These are phyloP conservation scores for Cherax destructor DNA, from an alignment of 1,140 invertebrate genomes.

Conservation along the genomic window DNA sequence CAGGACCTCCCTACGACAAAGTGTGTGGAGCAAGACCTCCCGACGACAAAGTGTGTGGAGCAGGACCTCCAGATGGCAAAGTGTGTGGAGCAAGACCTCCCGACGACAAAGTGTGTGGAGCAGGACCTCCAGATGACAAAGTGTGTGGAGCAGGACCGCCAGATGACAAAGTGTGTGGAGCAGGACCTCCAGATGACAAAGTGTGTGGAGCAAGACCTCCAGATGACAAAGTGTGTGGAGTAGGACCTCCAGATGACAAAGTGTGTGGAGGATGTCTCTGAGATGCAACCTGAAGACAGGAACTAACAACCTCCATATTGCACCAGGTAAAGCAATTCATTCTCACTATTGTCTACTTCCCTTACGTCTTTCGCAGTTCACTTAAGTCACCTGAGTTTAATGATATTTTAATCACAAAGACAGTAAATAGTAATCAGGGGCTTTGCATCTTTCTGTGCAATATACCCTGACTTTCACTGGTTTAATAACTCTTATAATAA, in stretches of 20 bases:
- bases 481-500: too few species aligned
- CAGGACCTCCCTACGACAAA: neutral
- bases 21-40: neutral
- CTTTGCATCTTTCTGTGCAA: too few species aligned
- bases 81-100: neutral
- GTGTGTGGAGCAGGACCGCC: neutral
- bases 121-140: neutral
- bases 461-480: too few species aligned
- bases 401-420: too few species aligned
- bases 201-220: neutral
- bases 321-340: too few species aligned
- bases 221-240: neutral
- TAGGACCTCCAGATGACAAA: neutral
- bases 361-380: too few species aligned
- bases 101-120: neutral
- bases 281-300: too few species aligned
- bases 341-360: too few species aligned
- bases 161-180: neutral
- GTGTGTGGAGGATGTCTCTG: neutral
- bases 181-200: neutral
- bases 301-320: too few species aligned
- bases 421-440: too few species aligned
- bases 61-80: neutral
- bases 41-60: neutral
- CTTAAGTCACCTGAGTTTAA: too few species aligned